Evolutionary conservation across 2,797 vertebrate species (phyloP).

Genomic region (Brotula barbata): DNA sequence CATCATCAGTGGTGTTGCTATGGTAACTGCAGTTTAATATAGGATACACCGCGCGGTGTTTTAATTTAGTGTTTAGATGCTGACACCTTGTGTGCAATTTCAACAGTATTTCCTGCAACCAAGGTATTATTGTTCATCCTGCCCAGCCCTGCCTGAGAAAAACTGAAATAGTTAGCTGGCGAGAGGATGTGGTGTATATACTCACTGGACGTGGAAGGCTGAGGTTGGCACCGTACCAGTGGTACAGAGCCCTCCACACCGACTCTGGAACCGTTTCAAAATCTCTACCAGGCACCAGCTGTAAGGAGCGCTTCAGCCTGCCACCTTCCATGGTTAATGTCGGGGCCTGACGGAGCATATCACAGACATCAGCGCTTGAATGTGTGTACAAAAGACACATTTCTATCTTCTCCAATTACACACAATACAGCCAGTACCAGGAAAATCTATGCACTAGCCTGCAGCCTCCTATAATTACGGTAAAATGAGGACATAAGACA

Average conservation of each 20-base stretch:
- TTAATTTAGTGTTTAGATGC: too few relatives aligned
- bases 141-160: too few relatives aligned
- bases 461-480: constrained; percentile 19
- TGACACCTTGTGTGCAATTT: too few relatives aligned
- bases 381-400: constrained; percentile 12
- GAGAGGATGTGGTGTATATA: constrained; percentile 7
- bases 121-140: too few relatives aligned
- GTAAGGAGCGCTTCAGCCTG: constrained; percentile 85
- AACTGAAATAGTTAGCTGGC: too few relatives aligned
- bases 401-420: constrained; percentile 36
- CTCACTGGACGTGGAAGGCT: constrained; percentile 95
- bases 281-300: constrained; percentile 83
- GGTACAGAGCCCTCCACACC: constrained; percentile 97
- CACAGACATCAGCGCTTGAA: constrained; percentile 20
- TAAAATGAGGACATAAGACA: constrained; percentile 44
- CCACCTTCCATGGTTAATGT: constrained; percentile 96
- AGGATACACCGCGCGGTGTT: too few relatives aligned
- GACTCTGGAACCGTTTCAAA: constrained; percentile 96
- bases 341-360: constrained; percentile 81
- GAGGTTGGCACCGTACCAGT: constrained; percentile 98
- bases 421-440: constrained; percentile 40
- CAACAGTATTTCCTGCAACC: too few relatives aligned
- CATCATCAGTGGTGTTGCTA: too few relatives aligned
- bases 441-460: constrained; percentile 13
- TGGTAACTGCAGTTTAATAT: too few relatives aligned